These are phyloP conservation scores for Dendrocincla tyrannina DNA, from an alignment of 2,797 vertebrate genomes.

Conservation along the genomic window DNA sequence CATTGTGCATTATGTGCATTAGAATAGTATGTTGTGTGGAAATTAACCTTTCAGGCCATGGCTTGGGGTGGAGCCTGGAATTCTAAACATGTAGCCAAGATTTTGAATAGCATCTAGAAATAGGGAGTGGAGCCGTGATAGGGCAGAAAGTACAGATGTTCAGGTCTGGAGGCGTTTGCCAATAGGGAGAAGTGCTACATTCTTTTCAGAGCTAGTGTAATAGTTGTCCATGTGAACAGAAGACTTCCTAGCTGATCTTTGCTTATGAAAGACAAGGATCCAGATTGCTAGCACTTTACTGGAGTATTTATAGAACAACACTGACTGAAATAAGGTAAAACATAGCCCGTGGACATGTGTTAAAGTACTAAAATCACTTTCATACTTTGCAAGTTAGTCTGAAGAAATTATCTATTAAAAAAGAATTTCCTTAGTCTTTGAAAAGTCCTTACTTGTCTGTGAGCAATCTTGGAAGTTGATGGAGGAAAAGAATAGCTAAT, in stretches of 20 bases:
- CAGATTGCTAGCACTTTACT: not conserved
- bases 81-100: not conserved
- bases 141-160: not conserved
- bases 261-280: not conserved
- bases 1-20: not conserved
- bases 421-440: not conserved
- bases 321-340: not conserved
- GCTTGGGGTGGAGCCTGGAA: not conserved
- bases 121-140: not conserved
- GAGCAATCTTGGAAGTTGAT: not conserved
- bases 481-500: not conserved
- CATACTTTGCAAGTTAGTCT: not conserved
- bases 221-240: not conserved
- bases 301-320: not conserved
- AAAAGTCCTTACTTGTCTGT: not conserved
- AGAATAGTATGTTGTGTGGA: not conserved
- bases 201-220: not conserved
- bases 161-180: not conserved
- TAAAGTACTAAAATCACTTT: not conserved
- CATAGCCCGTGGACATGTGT: rapidly evolving
- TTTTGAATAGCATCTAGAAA: not conserved
- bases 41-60: not conserved
- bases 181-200: not conserved
- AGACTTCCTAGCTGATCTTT: not conserved
- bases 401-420: not conserved